A percentile compares a stretch with the other conserved stretches of the same genome.
phyloP scores from a whole-genome alignment of 2,888 invertebrate species.

The Parthenolecanium corni region DNA sequence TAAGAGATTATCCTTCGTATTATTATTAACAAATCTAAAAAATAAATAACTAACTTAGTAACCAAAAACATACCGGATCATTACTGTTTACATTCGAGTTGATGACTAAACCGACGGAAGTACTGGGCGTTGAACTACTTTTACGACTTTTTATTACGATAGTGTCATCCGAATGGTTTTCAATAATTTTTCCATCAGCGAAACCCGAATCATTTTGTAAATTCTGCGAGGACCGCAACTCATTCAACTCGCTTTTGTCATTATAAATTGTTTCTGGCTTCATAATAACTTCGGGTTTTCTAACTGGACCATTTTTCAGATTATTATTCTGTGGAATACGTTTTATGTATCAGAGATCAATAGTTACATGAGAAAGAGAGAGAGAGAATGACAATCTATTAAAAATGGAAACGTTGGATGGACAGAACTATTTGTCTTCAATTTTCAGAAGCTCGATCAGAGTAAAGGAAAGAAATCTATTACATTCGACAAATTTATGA shows the following conservation, averaged over 20 bases:
- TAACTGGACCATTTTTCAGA: not conserved
- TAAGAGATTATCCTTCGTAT: too few relatives aligned
- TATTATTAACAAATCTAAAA: not conserved
- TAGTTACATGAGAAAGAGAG: too few relatives aligned
- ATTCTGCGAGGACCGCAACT: not conserved
- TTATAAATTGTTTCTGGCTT: conserved; percentile 12
- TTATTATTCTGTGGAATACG: not conserved
- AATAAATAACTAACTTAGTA: not conserved
- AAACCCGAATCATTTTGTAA: not conserved
- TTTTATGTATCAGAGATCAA: too few relatives aligned
- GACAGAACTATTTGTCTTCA: too few relatives aligned
- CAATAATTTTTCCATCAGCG: not conserved
- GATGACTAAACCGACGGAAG: conserved; percentile 49
- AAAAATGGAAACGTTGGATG: too few relatives aligned
- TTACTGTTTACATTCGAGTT: conserved; percentile 53
- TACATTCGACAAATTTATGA: too few relatives aligned
- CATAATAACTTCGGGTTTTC: not conserved
- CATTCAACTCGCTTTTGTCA: conserved; percentile 7
- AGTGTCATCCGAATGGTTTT: not conserved
- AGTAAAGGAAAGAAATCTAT: too few relatives aligned
- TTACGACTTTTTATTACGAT: conserved; percentile 5
- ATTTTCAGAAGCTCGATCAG: too few relatives aligned
- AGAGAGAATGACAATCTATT: too few relatives aligned
- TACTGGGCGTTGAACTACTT: conserved; percentile 33
- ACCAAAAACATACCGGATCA: conserved; percentile 49